A percentile compares a stretch with the other conserved stretches of the same genome.
Conservation (phyloP, 2,797 vertebrate species). For the Hippopotamyrus pictus region DNA sequence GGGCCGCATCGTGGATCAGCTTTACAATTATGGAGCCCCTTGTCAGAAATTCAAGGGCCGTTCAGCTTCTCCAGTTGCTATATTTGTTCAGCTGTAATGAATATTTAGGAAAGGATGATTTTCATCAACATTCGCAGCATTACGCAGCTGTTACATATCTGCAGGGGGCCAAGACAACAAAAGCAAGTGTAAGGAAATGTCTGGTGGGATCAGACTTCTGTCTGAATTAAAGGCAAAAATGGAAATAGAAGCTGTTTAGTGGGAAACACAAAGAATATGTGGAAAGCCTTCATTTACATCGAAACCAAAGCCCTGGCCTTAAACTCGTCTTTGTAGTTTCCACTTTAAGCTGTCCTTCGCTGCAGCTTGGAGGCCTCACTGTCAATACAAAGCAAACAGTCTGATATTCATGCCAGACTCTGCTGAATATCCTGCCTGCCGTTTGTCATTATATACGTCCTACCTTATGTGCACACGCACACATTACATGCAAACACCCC, state of each 20-base stretch:
- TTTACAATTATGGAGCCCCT: background rate
- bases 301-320: background rate
- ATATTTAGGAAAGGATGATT: conserved; percentile 18
- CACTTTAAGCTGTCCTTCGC: background rate
- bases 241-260: background rate
- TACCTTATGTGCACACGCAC: background rate
- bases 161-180: background rate
- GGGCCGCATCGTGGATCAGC: background rate
- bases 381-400: background rate
- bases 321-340: background rate
- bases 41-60: conserved; percentile 10
- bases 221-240: background rate
- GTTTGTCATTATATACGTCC: conserved; percentile 5
- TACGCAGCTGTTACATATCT: conserved; percentile 13
- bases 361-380: background rate
- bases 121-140: background rate
- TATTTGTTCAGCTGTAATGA: conserved; percentile 17
- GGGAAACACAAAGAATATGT: background rate
- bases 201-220: background rate
- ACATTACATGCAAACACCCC: conserved; percentile 16
- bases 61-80: background rate
- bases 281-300: background rate
- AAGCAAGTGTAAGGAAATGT: conserved; percentile 12
- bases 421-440: conserved; percentile 31
- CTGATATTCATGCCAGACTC: background rate